Base-by-base conservation (phyloP, 2,797 vertebrate species). In the Gobionotothen gibberifrons region DNA sequence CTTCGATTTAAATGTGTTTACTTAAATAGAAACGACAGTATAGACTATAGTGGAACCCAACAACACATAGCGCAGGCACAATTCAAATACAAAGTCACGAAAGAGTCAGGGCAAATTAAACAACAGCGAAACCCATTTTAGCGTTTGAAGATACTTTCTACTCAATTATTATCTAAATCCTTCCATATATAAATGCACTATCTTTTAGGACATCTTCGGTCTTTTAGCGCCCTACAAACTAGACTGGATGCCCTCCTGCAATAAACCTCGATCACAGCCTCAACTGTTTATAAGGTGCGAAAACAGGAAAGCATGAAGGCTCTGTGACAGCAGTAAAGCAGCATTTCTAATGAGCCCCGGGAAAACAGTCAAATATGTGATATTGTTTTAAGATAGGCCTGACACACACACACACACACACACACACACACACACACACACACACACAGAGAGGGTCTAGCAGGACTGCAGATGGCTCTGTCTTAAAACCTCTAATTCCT, bases 401-500 rank as follows among this genome's bases (percentile, higher is more conserved):
- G 17, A 13, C 46, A 16, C 54, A 54, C 58, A 42, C 39, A 49
- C 36, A 29, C 15, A 40, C n/a, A 44, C 10, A 48, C 3, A 63
- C 11, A 49, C 51, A 53, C 51, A 53, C 51, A 29, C 51, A 29
- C 15, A 29, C 48, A 21, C 51, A 29, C 51, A 29, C 15, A 29
- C 48, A 21, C 19, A 22, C 49, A 14, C 12, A 26, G 51, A 13
- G 1, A 16, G 51, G 43, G 5, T 10, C 3, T 44, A 40, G 40
- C 46, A 60, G 54, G 57, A 86, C 76, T 93, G 93, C 93, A 96
- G 93, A 95, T 95, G 90, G 92, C 94, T 89, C 91, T 86, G 91
- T 96, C 95, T 95, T 96, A 94, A 97, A 97, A 96, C 93, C 93
- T 94, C 86, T 90, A 97, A 98, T 98, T 95, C 95, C 94, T 99